Percentiles rank a stretch among this genome's conserved stretches.
phyloP scores from a whole-genome alignment of 2,888 invertebrate genomes.

The Girardia tigrina region DNA sequence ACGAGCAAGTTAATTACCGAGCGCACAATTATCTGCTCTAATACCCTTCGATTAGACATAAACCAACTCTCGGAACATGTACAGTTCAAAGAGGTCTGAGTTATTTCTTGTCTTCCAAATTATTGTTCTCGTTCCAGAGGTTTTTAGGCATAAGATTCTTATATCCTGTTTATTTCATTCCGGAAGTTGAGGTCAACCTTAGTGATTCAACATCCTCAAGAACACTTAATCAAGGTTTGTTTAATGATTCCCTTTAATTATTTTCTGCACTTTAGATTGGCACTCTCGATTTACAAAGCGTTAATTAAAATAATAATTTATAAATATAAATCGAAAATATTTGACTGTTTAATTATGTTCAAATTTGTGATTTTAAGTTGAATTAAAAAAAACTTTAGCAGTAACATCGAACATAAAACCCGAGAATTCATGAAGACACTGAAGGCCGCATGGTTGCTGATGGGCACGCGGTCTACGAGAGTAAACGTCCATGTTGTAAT shows the following conservation, averaged over 20 bases:
- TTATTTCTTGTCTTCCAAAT: conserved; percentile 8
- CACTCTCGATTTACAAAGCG: no score
- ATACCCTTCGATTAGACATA: conserved; percentile 46
- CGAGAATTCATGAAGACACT: no score
- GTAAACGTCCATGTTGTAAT: no score
- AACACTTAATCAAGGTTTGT: conserved; percentile 41
- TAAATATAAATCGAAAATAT: neutral
- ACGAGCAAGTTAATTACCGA: conserved; percentile 44
- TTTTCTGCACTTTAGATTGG: no score
- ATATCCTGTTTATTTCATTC: conserved; percentile 52
- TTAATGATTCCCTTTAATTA: no score
- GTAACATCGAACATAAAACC: no score
- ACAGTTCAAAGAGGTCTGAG: conserved; percentile 44
- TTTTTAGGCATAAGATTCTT: conserved; percentile 51
- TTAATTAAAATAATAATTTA: no score
- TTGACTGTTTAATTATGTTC: neutral
- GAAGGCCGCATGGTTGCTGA: no score
- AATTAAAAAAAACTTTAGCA: neutral
- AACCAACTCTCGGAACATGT: conserved; percentile 44
- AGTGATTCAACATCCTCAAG: conserved; percentile 44
- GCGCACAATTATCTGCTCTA: conserved; percentile 46
- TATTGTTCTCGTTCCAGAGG: conserved; percentile 41
- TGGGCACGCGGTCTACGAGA: no score
- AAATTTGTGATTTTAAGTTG: conserved; percentile 37
- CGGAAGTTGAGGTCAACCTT: conserved; percentile 49